Conservation (phyloP, 2,113 vertebrate genomes). For the Narcine bancroftii region DNA sequence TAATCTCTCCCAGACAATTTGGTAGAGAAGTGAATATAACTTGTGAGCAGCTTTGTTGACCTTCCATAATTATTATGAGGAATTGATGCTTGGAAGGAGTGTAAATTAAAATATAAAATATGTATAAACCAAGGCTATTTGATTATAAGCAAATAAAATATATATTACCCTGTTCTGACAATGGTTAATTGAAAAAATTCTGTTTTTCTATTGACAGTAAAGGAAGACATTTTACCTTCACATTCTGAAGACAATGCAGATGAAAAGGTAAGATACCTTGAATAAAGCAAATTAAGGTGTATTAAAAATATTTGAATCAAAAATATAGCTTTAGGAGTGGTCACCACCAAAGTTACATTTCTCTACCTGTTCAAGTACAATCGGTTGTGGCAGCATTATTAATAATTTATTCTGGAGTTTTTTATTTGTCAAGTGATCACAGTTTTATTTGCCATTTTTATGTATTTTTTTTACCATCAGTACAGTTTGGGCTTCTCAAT, state of each 20-base stretch:
- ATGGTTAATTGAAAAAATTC: neutral
- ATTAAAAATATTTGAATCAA: neutral
- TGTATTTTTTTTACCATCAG: neutral
- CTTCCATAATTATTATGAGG: neutral
- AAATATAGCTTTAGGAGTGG: neutral
- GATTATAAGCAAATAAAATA: neutral
- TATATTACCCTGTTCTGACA: neutral
- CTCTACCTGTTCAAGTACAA: neutral
- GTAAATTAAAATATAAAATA: neutral
- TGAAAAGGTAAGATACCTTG: neutral
- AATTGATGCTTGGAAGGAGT: neutral
- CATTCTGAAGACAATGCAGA: neutral
- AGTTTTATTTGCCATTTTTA: neutral
- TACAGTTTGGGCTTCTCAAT: too few species aligned
- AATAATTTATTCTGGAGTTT: neutral
- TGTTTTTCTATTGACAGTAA: neutral
- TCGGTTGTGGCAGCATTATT: neutral
- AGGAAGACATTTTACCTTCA: neutral
- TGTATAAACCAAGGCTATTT: neutral
- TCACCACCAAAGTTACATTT: neutral
- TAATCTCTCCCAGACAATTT: neutral
- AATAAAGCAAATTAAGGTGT: neutral
- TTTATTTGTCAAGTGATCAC: neutral
- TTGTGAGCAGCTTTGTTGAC: neutral
- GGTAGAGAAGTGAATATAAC: neutral